Evolutionary conservation across 2,888 invertebrate species (phyloP).

Genomic region (Peribatodes rhomboidaria): DNA sequence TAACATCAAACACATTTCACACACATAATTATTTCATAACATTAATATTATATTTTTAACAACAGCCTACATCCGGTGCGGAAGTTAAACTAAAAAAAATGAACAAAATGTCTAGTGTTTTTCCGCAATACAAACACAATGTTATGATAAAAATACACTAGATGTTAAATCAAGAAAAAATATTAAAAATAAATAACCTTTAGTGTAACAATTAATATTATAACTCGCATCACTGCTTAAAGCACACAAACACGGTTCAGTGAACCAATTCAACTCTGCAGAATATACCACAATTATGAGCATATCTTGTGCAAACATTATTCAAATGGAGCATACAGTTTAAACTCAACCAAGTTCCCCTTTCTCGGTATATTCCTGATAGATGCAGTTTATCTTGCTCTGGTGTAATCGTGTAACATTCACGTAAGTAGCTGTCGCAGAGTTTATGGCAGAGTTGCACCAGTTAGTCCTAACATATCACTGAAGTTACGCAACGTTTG

Average conservation of each 20-base stretch:
- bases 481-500: no score
- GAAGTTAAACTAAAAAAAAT: no score
- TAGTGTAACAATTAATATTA: neutral
- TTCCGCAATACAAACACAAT: no score
- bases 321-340: conserved; percentile 27
- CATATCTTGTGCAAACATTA: conserved; percentile 26
- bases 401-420: neutral
- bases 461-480: neutral
- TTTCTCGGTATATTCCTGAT: conserved; percentile 22
- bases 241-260: conserved; percentile 3
- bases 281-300: conserved; percentile 15
- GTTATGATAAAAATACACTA: no score
- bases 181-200: neutral
- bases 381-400: conserved; percentile 57
- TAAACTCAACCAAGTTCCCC: conserved; percentile 14
- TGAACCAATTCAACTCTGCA: conserved; percentile 13
- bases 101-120: no score
- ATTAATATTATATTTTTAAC: no score
- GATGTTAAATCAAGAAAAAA: no score
- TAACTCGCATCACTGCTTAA: neutral
- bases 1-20: no score
- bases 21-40: no score
- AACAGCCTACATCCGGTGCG: no score
- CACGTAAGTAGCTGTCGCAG: neutral
- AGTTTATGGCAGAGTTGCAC: neutral